Percentiles rank a stretch among this genome's conserved stretches.
These are phyloP conservation scores for Phymorhynchus buccinoides DNA, from an alignment of 1,140 invertebrate species.

Conservation along the genomic window DNA sequence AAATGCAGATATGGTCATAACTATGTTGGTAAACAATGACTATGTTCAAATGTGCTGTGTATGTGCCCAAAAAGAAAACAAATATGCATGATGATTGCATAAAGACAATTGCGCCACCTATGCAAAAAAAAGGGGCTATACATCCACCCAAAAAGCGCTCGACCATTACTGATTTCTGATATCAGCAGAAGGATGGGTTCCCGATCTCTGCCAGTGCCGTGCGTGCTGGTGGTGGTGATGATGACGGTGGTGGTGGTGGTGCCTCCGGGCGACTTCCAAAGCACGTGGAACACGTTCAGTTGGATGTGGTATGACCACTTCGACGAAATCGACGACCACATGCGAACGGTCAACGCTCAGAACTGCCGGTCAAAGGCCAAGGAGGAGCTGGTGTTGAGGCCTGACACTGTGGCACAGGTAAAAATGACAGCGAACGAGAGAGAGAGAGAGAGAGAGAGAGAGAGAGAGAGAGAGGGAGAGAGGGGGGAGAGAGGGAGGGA, in stretches of 20 bases:
- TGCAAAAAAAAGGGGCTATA: background rate
- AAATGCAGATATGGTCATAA: no score
- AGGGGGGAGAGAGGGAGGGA: no score
- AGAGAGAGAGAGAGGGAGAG: no score
- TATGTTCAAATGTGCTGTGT: no score
- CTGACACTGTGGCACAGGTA: slow-evolving; percentile 82
- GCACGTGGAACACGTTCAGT: background rate
- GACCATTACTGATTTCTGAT: background rate
- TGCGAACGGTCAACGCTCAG: slow-evolving; percentile 84
- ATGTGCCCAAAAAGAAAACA: no score
- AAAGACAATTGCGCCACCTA: no score
- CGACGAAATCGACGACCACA: slow-evolving; percentile 86
- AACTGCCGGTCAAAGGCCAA: slow-evolving; percentile 92
- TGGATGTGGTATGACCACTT: slow-evolving; percentile 81
- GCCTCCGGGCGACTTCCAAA: background rate
- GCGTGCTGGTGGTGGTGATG: background rate
- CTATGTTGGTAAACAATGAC: no score
- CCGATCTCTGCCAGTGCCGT: no score
- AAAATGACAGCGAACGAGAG: no score
- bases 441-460: no score
- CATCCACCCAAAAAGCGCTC: background rate
- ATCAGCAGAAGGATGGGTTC: background rate
- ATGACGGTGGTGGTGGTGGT: background rate
- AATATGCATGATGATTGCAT: no score
- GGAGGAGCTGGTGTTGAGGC: slow-evolving; percentile 84